phyloP scores from a whole-genome alignment of 1,140 invertebrate genomes.

The Pseudobourletiella spinata region DNA sequence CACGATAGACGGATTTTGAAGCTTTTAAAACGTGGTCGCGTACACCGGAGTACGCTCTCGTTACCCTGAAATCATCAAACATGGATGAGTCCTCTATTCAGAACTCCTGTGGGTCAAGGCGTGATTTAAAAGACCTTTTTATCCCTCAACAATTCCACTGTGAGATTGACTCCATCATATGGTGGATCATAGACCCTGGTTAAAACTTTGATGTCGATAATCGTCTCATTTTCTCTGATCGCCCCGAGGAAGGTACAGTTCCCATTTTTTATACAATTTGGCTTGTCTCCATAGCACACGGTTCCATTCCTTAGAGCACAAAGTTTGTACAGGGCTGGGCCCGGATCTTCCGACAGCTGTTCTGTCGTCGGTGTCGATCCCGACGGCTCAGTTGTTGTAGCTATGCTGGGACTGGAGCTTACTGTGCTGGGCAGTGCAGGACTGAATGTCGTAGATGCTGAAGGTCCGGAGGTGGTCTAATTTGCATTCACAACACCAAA shows the following conservation, averaged over 20 bases:
- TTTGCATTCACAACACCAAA: too few relatives aligned
- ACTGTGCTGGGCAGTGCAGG: too few relatives aligned
- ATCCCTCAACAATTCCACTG: not conserved
- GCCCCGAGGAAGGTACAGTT: slow-evolving; percentile 1
- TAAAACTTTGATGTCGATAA: not conserved
- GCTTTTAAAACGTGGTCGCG: not conserved
- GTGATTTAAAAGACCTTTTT: not conserved
- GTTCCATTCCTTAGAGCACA: not conserved
- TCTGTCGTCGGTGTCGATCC: not conserved
- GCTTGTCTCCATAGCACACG: not conserved
- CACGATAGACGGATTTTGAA: not conserved
- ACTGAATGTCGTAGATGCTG: too few relatives aligned
- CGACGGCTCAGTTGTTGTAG: too few relatives aligned
- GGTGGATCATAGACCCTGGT: slow-evolving; percentile 1
- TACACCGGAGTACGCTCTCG: not conserved
- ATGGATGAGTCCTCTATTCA: not conserved
- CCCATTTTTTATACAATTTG: not conserved
- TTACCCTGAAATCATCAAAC: slow-evolving; percentile 3
- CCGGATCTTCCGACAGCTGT: too few relatives aligned
- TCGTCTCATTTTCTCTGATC: not conserved
- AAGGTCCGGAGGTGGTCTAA: too few relatives aligned
- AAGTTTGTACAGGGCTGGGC: not conserved
- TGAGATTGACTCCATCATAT: not conserved
- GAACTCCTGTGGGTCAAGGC: too few relatives aligned
- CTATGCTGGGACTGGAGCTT: too few relatives aligned